Evolutionary conservation across 2,888 invertebrate genomes (phyloP).

Genomic region (Strigamia maritima): DNA sequence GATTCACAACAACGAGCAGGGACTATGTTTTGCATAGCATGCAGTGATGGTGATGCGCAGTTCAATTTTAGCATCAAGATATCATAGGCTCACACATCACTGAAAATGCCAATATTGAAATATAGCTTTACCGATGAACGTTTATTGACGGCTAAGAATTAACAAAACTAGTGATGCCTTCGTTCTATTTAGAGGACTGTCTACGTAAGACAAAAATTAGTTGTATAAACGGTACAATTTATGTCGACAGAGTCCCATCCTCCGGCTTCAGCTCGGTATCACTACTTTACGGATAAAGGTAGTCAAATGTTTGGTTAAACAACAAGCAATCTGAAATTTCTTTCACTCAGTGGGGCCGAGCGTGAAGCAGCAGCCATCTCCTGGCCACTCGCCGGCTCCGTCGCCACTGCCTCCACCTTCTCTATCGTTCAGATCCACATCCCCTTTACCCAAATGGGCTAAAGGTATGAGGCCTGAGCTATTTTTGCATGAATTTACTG

Average conservation of each 20-base stretch:
- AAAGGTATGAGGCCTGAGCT: slow-evolving; percentile 55
- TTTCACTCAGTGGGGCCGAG: slow-evolving; percentile 39
- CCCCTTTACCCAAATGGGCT: slow-evolving; percentile 60
- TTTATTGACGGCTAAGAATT: no score
- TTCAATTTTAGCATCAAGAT: no score
- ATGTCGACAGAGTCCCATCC: background rate
- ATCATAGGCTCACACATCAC: no score
- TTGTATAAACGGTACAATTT: background rate
- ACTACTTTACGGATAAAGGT: slow-evolving; percentile 43
- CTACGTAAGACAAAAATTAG: background rate
- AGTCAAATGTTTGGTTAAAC: background rate
- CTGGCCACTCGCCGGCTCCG: slow-evolving; percentile 42
- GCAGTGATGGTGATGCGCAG: no score
- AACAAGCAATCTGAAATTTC: background rate
- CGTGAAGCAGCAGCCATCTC: slow-evolving; percentile 43
- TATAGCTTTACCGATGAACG: no score
- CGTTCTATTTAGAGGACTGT: background rate
- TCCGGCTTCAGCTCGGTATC: slow-evolving; percentile 40
- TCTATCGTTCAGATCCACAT: slow-evolving; percentile 44
- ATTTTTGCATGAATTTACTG: background rate
- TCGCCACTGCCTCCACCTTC: slow-evolving; percentile 44
- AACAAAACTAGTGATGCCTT: background rate
- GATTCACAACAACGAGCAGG: no score
- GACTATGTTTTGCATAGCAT: no score
- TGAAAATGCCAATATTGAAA: no score